Evolutionary conservation across 2,888 invertebrate genomes (phyloP).

Genomic region (Empis livida): DNA sequence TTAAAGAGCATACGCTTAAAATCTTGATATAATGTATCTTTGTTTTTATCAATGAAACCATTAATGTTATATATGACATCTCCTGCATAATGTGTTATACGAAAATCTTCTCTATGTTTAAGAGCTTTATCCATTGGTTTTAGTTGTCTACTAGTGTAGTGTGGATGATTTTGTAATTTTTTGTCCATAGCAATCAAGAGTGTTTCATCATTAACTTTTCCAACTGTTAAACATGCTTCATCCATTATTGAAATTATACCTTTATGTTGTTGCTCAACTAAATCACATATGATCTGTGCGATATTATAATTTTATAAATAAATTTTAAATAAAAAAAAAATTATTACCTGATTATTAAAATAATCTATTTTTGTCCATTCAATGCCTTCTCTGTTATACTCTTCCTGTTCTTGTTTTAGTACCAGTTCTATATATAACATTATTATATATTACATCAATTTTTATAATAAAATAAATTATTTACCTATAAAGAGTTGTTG

Average conservation of each 20-base stretch:
- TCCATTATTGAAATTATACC: slow-evolving; percentile 91
- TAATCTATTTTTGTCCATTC: slow-evolving; percentile 90
- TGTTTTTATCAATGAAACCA: slow-evolving; percentile 96
- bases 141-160: slow-evolving; percentile 79
- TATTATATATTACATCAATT: too few species aligned
- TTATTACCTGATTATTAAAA: slow-evolving; percentile 91
- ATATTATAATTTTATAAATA: not conserved
- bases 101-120: slow-evolving; percentile 64
- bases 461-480: too few species aligned
- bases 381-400: slow-evolving; percentile 90
- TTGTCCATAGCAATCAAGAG: slow-evolving; percentile 88
- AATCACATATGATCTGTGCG: slow-evolving; percentile 66
- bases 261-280: slow-evolving; percentile 87
- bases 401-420: slow-evolving; percentile 95
- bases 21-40: slow-evolving; percentile 92
- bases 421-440: slow-evolving; percentile 80
- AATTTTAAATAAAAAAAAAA: too few species aligned
- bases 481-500: slow-evolving; percentile 94
- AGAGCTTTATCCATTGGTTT: slow-evolving; percentile 71
- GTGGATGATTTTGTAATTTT: slow-evolving; percentile 70
- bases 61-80: slow-evolving; percentile 83
- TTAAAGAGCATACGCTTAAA: slow-evolving; percentile 84
- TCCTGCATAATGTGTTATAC: slow-evolving; percentile 90
- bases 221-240: slow-evolving; percentile 92
- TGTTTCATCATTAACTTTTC: slow-evolving; percentile 74